These are phyloP conservation scores for Orussus abietinus DNA, from an alignment of 1,140 invertebrate genomes.

Conservation along the genomic window DNA sequence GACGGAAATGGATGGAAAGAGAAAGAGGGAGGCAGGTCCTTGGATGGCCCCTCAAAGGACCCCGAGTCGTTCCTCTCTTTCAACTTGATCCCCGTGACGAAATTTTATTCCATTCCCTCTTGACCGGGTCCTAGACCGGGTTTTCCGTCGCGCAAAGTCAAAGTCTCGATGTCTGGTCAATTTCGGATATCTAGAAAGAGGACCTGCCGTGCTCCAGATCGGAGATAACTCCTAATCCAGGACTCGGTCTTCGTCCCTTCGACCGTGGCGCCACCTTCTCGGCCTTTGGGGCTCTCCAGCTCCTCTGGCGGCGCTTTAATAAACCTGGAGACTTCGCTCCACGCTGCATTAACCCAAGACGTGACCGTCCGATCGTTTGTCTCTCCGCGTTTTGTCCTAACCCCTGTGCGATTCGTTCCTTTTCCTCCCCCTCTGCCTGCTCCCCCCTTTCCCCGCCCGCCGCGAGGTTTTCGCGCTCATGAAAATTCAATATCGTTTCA, in stretches of 20 bases:
- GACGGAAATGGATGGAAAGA: too few relatives aligned
- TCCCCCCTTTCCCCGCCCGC: conserved; percentile 6
- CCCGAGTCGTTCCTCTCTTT: conserved; percentile 11
- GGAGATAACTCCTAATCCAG: conserved; percentile 19
- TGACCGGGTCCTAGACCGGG: too few relatives aligned
- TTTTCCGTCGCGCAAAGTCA: too few relatives aligned
- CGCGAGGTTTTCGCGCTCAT: too few relatives aligned
- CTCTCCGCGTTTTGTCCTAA: conserved; percentile 23
- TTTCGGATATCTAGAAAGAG: too few relatives aligned
- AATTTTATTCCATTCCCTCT: too few relatives aligned
- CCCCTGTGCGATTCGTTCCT: conserved; percentile 15
- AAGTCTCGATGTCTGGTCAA: too few relatives aligned
- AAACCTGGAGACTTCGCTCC: conserved; percentile 33
- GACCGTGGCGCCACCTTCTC: conserved; percentile 16
- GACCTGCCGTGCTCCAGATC: too few relatives aligned
- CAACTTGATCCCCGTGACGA: too few relatives aligned
- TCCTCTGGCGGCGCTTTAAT: conserved; percentile 28
- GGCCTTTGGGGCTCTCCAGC: neutral
- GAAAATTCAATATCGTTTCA: too few relatives aligned
- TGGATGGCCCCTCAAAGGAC: too few relatives aligned
- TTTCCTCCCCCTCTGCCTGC: conserved; percentile 12
- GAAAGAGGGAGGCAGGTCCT: too few relatives aligned
- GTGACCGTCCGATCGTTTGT: conserved; percentile 28
- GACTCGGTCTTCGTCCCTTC: conserved; percentile 12
- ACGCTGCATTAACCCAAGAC: conserved; percentile 35